A percentile compares a stretch with the other conserved stretches of the same genome.
phyloP scores from a whole-genome alignment of 1,140 invertebrate species.

The Scaptomyza montana region DNA sequence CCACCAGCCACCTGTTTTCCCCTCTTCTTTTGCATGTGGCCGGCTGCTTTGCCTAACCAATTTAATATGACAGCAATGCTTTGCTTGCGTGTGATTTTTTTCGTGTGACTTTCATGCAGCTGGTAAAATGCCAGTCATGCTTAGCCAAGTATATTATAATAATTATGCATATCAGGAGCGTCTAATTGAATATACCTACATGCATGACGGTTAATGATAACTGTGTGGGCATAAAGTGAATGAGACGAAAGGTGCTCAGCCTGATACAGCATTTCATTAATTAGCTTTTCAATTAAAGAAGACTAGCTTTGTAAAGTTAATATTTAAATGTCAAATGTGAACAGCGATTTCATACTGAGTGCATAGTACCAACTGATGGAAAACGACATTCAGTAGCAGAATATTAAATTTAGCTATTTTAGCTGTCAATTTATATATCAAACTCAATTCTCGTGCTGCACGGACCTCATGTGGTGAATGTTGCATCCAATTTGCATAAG shows the following conservation, averaged over 20 bases:
- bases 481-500: constrained; percentile 23
- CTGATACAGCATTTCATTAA: constrained; percentile 63
- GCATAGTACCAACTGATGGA: not conserved
- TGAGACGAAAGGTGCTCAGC: constrained; percentile 26
- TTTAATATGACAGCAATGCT: constrained; percentile 1
- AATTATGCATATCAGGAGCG: constrained; percentile 71
- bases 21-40: not conserved
- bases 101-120: constrained; percentile 13
- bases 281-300: constrained; percentile 41
- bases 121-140: constrained; percentile 65
- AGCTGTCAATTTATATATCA: constrained; percentile 1
- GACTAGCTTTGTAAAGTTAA: not conserved
- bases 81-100: constrained; percentile 9
- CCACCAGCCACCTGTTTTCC: not conserved
- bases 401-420: constrained; percentile 3
- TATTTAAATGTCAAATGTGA: not conserved
- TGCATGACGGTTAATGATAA: constrained; percentile 12
- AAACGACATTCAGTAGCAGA: not conserved
- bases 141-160: constrained; percentile 50
- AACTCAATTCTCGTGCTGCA: not conserved
- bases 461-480: constrained; percentile 15
- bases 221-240: not conserved
- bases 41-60: constrained; percentile 16
- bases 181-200: constrained; percentile 70
- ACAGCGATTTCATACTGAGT: not conserved